Conservation (phyloP, 2,113 vertebrate species). For the Hepsetus odoe region DNA sequence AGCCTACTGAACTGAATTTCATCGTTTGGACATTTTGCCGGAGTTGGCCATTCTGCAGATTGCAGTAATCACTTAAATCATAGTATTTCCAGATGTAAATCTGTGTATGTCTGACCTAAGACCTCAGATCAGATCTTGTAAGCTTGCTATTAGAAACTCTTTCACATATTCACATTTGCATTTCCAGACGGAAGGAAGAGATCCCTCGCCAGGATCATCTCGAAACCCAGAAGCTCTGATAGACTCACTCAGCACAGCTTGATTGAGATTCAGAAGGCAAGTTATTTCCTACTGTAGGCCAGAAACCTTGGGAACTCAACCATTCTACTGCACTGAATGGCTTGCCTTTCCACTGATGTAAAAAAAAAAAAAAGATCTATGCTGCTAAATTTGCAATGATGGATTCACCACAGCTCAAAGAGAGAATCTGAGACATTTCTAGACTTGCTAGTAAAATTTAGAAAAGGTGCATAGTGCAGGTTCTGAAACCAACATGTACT, state of each 20-base stretch:
- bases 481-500: neutral
- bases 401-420: conserved; percentile 15
- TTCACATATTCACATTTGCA: neutral
- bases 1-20: too few species aligned
- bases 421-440: conserved; percentile 14
- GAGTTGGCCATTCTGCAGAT: too few species aligned
- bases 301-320: conserved; percentile 4
- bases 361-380: conserved; percentile 31
- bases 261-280: conserved; percentile 5
- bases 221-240: neutral
- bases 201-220: neutral
- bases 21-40: too few species aligned
- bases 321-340: conserved; percentile 4
- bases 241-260: neutral
- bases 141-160: neutral
- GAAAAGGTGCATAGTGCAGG: neutral
- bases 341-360: conserved; percentile 7
- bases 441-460: neutral
- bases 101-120: neutral
- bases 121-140: neutral
- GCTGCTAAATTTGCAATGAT: conserved; percentile 25
- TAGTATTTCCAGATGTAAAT: neutral
- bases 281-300: conserved; percentile 15
- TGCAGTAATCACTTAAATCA: neutral
- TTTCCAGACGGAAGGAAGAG: neutral